These are phyloP conservation scores for Dreissena rostriformis DNA, from an alignment of 1,140 invertebrate genomes.

Conservation along the genomic window DNA sequence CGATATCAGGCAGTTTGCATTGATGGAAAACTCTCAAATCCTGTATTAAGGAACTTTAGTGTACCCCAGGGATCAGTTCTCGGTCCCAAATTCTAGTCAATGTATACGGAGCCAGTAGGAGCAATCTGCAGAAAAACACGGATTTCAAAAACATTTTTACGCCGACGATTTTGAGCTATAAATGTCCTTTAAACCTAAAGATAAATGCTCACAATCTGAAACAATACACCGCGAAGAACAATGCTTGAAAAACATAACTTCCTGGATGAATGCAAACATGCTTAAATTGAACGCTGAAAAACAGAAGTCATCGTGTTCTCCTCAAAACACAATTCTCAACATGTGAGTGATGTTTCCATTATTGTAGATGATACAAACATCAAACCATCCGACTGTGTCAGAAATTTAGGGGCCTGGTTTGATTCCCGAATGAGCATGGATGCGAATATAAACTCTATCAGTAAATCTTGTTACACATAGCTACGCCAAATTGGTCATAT, in stretches of 20 bases:
- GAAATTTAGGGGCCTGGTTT: too few relatives aligned
- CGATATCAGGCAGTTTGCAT: slow-evolving; percentile 41
- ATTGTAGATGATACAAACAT: too few relatives aligned
- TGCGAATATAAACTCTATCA: too few relatives aligned
- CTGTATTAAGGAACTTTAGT: slow-evolving; percentile 14
- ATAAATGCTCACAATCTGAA: slow-evolving; percentile 6
- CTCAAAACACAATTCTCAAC: too few relatives aligned
- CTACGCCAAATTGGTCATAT: too few relatives aligned
- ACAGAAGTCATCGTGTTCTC: too few relatives aligned
- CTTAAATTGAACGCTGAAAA: slow-evolving; percentile 41
- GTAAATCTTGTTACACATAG: too few relatives aligned
- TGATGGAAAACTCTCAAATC: slow-evolving; percentile 23
- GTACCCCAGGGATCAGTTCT: slow-evolving; percentile 44
- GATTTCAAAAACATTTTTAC: slow-evolving; percentile 37
- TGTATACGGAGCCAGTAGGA: slow-evolving; percentile 40
- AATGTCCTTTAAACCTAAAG: slow-evolving; percentile 31
- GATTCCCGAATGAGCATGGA: too few relatives aligned
- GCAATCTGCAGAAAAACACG: slow-evolving; percentile 42
- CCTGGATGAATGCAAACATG: slow-evolving; percentile 43
- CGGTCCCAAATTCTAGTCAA: slow-evolving; percentile 31
- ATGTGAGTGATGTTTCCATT: too few relatives aligned
- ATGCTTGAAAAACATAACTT: slow-evolving; percentile 16
- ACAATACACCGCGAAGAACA: slow-evolving; percentile 18
- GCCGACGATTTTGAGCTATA: slow-evolving; percentile 34
- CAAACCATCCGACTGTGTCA: too few relatives aligned